These are phyloP conservation scores for Lasioglossum figueresi DNA, from an alignment of 2,888 invertebrate genomes.

Conservation along the genomic window DNA sequence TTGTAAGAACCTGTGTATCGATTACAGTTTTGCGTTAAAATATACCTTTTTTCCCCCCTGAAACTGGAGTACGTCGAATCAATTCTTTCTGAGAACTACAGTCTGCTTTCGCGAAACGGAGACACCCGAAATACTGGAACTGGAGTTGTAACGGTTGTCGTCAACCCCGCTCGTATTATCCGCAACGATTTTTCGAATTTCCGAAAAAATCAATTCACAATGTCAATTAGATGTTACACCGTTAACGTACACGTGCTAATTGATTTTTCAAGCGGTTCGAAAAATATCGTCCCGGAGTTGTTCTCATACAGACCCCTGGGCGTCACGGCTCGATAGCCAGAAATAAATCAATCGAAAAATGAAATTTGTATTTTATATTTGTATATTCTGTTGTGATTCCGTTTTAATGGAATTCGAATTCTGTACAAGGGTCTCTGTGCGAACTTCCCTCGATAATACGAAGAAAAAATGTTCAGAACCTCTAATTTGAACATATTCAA, in stretches of 20 bases:
- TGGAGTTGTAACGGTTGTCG: not conserved
- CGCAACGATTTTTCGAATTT: not conserved
- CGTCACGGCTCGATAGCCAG: not conserved
- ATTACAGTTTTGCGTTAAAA: conserved; percentile 46
- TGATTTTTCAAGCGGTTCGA: not conserved
- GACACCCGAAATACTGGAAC: not conserved
- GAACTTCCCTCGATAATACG: no score
- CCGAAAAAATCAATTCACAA: not conserved
- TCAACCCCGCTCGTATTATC: not conserved
- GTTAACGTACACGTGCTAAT: not conserved
- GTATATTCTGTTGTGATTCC: no score
- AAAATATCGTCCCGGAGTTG: not conserved
- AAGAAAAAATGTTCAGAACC: no score
- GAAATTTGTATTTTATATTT: not conserved
- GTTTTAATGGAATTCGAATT: no score
- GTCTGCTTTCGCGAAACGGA: not conserved
- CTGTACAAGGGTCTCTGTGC: no score
- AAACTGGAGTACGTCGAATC: conserved; percentile 5
- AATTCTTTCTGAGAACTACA: not conserved
- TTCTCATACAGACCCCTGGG: no score
- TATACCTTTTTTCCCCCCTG: conserved; percentile 36
- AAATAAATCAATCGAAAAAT: not conserved
- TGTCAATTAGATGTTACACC: not conserved
- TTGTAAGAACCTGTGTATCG: conserved; percentile 40
- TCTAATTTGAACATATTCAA: not conserved